Evolutionary conservation across 2,888 invertebrate species (phyloP), one percentile per base, ranked within the genome.

Genomic region (Cryptophagus acutangulus): DNA sequence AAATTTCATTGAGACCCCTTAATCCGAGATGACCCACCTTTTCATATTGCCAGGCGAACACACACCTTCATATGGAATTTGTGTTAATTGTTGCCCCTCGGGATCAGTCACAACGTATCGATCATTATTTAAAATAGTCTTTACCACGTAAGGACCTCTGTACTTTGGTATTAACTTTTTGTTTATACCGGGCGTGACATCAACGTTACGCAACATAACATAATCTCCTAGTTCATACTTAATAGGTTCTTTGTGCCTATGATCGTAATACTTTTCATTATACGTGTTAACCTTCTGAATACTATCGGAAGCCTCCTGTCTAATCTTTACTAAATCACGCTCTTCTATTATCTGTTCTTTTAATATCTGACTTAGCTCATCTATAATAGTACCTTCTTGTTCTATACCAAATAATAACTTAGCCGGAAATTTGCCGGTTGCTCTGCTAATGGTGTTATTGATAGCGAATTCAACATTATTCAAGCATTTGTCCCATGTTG

Each of bases 351-450:
- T n/a, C n/a, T n/a, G n/a, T n/a, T n/a, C n/a, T n/a, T n/a, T n/a
- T n/a, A n/a, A n/a, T n/a, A n/a, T n/a, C n/a, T 40, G 34, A 14
- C 38, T 37, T 8, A 54, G n/a, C 29, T 41, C 44, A 33, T 61
- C 57, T 15, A 38, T 9, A 6, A 50, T 15, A 2, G 28, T 25
- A 2, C 52, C 53, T 10, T 45, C 46, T 34, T 63, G 58, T 28
- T 50, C 33, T 6, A 51, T 31, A 2, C 61, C 62, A 40, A 61
- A 62, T 20, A 62, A 41, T 18, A 58, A 33, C 13, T 39, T 51
- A 36, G 52, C 46, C 2, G 61, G 54, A 1, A 56, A 49, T 25
- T 58, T 47, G 1, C 48, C 47, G 14, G 58, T 54, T 8, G 55
- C 44, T 33, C 57, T 48, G 33, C 48, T 52, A 2, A 61, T 12